Base-by-base conservation (phyloP, 2,113 vertebrate species). In the Numida meleagris region DNA sequence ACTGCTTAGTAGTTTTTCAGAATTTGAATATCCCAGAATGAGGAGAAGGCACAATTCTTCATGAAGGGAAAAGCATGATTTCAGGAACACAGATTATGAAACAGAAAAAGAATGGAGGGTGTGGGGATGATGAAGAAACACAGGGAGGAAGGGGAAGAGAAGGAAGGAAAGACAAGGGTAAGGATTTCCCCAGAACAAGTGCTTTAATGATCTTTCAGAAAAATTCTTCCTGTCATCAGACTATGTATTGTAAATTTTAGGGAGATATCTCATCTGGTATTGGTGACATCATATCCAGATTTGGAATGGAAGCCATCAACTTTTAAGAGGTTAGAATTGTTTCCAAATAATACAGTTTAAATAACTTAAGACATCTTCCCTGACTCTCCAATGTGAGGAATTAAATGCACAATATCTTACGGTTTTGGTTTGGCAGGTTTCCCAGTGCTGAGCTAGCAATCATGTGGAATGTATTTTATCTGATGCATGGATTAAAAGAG, bases 351-450 rank as follows among this genome's bases (percentile, higher is more conserved):
- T 68, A 74, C 5, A 36, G 19, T 88, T 89, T 53, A 78, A 92
- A 84, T 68, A 74, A 55, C 53, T n/a, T 25, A 45, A 43, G 27
- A 72, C 8, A 80, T 8, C 51, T 90, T 89, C 21, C 36, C 36
- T 59, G 51, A 76, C 31, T 74, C 90, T 48, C 40, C 19, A 67
- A 19, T 75, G 29, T 68, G 59, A 91, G 18, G 53, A 89, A 74
- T 72, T 79, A 87, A 65, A 77, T 73, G 63, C 86, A 93, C 46
- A 92, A 46, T 77, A 82, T 62, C 67, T 91, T 91, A 84, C 34
- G 67, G 42, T 66, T 94, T 89, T 73, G 45, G 50, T 77, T 85
- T 93, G 96, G 91, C 75, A 88, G 46, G 13, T 71, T 94, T 93
- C 87, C 86, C 58, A 68, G 51, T 75, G 53, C 43, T 66, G 88